Evolutionary conservation across 2,113 vertebrate genomes (phyloP), one percentile per base, ranked within the genome.

Genomic region (Leptocoma aspasia): DNA sequence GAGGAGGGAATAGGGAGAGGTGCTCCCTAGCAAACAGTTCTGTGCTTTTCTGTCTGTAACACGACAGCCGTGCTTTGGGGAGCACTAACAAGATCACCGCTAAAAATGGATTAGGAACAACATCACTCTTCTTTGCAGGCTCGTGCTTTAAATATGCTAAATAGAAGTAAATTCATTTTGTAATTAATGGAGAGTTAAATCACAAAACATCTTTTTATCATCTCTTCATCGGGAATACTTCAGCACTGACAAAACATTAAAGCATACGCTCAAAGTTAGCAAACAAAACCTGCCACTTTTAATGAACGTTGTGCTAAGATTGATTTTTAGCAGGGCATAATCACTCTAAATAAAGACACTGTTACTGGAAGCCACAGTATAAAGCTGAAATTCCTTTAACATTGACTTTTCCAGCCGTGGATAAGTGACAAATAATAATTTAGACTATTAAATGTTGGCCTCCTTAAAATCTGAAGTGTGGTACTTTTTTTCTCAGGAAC

Each of bases 281-380:
- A 86, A 76, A 77, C 35, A 85, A 84, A 84, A 47, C 20, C 81
- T 91, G 71, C 59, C 72, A 81, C 63, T 82, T 94, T 47, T 77
- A 94, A 73, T 78, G 37, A 94, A 86, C 26, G 19, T 23, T 91
- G 61, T 45, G 44, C 69, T 91, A 72, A 79, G 23, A 64, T 23
- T 65, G 31, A 82, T 87, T 92, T 93, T 95, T 83, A 95, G 91
- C 66, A 92, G 50, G 66, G 65, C 35, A 91, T 88, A 93, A 90
- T 72, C 45, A 73, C 53, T n/a, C 50, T 61, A 82, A 45, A 90
- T 17, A 82, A 92, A 93, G 71, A 59, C 65, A 72, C 13, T 42
- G 19, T 49, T 71, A 70, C 45, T 86, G 27, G 71, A 33, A 89
- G 68, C 19, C 49, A 63, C 23, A 20, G 37, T 16, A 52, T 66